phyloP scores from a whole-genome alignment of 2,888 invertebrate genomes.

The Erebia ligea region DNA sequence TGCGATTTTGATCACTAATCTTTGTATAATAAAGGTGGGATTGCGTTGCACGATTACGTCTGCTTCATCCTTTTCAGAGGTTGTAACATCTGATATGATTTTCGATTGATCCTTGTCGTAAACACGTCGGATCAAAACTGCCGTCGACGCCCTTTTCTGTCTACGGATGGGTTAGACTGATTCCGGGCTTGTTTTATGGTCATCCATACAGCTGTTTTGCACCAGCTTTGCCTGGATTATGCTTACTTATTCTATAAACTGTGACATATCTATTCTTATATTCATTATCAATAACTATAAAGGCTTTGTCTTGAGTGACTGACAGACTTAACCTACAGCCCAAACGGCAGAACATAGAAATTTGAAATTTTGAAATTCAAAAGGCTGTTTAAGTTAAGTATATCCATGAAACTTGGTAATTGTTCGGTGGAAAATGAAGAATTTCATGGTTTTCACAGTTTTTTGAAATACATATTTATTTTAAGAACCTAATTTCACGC shows the following conservation, averaged over 20 bases:
- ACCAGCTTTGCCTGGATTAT: neutral
- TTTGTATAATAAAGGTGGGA: neutral
- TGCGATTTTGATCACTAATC: neutral
- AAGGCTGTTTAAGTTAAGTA: too few relatives aligned
- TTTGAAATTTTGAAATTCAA: too few relatives aligned
- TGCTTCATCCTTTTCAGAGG: neutral
- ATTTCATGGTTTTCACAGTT: too few relatives aligned
- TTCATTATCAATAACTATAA: neutral
- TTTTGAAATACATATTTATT: too few relatives aligned
- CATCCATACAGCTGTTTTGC: neutral
- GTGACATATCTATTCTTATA: neutral
- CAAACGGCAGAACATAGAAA: too few relatives aligned
- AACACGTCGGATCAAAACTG: conserved; percentile 2
- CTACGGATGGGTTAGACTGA: neutral
- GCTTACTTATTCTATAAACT: neutral
- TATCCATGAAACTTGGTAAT: too few relatives aligned
- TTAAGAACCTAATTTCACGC: too few relatives aligned
- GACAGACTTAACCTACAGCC: too few relatives aligned
- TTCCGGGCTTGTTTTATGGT: conserved; percentile 9
- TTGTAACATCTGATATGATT: conserved; percentile 1
- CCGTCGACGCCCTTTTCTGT: neutral
- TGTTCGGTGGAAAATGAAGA: too few relatives aligned
- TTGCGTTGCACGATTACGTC: neutral
- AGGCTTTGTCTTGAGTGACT: too few relatives aligned
- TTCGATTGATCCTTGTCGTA: conserved; percentile 8